These are phyloP conservation scores for Xestia sexstrigata DNA, from an alignment of 2,888 invertebrate species.

Conservation along the genomic window DNA sequence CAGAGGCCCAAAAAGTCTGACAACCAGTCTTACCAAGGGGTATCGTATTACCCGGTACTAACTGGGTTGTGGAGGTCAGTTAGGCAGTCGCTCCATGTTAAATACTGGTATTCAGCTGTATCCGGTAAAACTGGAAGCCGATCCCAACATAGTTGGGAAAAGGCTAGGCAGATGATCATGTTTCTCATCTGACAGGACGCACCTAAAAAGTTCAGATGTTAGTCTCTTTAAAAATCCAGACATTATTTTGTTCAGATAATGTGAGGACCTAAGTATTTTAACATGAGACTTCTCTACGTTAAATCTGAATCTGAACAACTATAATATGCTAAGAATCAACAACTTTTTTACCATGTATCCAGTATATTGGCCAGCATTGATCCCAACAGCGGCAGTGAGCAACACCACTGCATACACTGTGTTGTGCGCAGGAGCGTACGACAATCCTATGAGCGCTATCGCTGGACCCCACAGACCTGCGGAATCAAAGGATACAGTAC, in stretches of 20 bases:
- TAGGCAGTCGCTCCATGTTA: too few species aligned
- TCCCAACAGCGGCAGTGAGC: slow-evolving; percentile 93
- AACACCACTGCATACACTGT: slow-evolving; percentile 91
- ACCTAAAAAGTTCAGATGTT: not conserved
- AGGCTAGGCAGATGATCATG: too few species aligned
- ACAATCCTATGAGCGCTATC: slow-evolving; percentile 92
- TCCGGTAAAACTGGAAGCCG: too few species aligned
- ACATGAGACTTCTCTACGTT: not conserved
- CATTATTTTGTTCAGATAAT: not conserved
- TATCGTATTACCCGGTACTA: too few species aligned
- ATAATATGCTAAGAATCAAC: not conserved
- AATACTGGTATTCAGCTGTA: too few species aligned
- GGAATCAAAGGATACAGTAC: slow-evolving; percentile 12
- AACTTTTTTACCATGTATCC: slow-evolving; percentile 78
- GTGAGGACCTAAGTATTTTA: not conserved
- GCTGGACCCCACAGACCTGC: slow-evolving; percentile 91
- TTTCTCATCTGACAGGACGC: not conserved
- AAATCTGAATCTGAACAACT: not conserved
- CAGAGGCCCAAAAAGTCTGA: too few species aligned
- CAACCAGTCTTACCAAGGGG: too few species aligned
- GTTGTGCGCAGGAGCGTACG: slow-evolving; percentile 87
- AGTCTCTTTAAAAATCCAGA: not conserved
- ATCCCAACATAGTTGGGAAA: too few species aligned
- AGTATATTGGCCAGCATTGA: slow-evolving; percentile 91
- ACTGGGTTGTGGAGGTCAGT: too few species aligned